Evolutionary conservation across 2,888 invertebrate species (phyloP), one percentile per base, ranked within the genome.

Genomic region (Spilarctia lutea): DNA sequence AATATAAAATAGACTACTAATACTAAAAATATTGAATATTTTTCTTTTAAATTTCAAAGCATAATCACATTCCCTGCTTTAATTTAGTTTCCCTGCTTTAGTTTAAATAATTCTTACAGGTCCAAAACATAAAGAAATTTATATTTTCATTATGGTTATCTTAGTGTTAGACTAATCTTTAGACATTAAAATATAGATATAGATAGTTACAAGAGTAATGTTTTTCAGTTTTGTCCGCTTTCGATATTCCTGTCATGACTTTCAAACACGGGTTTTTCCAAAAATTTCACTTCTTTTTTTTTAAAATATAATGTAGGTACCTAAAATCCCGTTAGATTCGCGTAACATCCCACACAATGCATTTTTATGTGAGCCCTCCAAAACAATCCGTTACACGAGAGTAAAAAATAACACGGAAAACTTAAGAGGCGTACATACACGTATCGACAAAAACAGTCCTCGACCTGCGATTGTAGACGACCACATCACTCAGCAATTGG

Each of bases 401-500:
- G 81, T 83, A 77, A 81, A 87, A 79, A 80, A 84, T 86, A 83
- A 87, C 83, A 86, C 82, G 83, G 83, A 80, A 74, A 82, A 87
- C 45, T 83, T 83, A 81, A 84, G 84, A 81, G 77, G 83, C 78
- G 84, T 83, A 83, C 75, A 79, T 78, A 79, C 72, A 76, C 42
- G 78, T 68, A 63, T 79, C 72, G 75, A 80, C 80, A 85, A 85
- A 88, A 86, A 86, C 79, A 83, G 76, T 83, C 86, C 85, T 88
- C 83, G 86, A 88, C 81, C 81, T 81, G 84, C 83, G 82, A 84
- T 82, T 88, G 88, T 91, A 90, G 90, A 89, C 87, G 89, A 92
- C 87, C 85, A 87, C 86, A 91, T 91, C 90, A 88, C 73, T 80
- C 87, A 82, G 92, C 91, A 92, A 92, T 93, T 90, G 90, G 88